Evolutionary conservation across 2,888 invertebrate genomes (phyloP).

Genomic region (Drymonia ruficornis): DNA sequence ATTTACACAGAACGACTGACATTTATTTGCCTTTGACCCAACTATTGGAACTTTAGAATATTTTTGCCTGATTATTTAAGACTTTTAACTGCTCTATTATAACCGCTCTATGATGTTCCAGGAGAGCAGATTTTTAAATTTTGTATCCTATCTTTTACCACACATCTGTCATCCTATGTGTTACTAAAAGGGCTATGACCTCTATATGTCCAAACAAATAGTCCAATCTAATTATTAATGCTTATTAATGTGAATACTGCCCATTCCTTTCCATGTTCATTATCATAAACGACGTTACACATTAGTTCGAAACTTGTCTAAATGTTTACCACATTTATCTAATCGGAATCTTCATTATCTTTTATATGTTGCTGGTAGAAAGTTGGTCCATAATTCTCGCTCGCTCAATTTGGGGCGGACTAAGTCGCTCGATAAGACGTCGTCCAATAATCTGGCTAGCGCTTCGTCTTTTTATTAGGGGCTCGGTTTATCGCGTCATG

Average conservation of each 20-base stretch:
- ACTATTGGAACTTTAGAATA: too few species aligned
- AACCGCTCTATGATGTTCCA: too few species aligned
- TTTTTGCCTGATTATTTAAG: too few species aligned
- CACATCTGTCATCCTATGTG: too few species aligned
- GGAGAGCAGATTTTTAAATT: too few species aligned
- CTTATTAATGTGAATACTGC: constrained; percentile 13
- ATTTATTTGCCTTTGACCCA: not conserved
- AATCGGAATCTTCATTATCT: constrained; percentile 77
- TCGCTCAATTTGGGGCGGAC: constrained; percentile 76
- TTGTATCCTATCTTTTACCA: too few species aligned
- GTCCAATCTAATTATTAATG: not conserved
- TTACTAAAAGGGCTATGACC: too few species aligned
- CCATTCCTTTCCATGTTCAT: constrained; percentile 27
- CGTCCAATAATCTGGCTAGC: constrained; percentile 73
- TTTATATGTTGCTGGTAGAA: constrained; percentile 71
- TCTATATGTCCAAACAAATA: too few species aligned
- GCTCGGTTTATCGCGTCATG: constrained; percentile 68
- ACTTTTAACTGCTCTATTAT: too few species aligned
- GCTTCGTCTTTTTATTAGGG: constrained; percentile 73
- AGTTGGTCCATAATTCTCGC: constrained; percentile 79
- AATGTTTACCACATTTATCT: constrained; percentile 73
- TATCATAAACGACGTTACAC: constrained; percentile 30
- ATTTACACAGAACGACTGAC: too few species aligned
- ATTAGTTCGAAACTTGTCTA: constrained; percentile 25
- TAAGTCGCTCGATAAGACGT: constrained; percentile 72